Evolutionary conservation across 2,888 invertebrate genomes (phyloP), one percentile per base, ranked within the genome.

Genomic region (Cheilosia scutellata): DNA sequence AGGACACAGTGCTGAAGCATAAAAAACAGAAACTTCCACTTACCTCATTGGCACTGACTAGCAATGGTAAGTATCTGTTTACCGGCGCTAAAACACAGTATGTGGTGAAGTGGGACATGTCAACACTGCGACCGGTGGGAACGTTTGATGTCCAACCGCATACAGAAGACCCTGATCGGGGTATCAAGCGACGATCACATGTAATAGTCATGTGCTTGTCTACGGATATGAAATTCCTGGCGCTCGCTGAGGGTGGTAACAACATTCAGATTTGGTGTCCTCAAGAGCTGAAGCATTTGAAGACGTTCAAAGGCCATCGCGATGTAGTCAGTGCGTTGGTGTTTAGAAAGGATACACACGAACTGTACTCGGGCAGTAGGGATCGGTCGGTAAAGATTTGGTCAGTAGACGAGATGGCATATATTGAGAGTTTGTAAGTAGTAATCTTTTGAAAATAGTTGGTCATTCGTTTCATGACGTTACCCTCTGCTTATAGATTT

Each of bases 341-440:
- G 13, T 98, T 99, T 92, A 95, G 97, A 89, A 96, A 95, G 91
- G 96, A 96, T 88, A 95, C 96, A 3, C 97, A 98, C 92, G 96
- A 96, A 68, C 93, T 99, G 79, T 99, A 96, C 91, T 96, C 97
- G 0, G 95, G 95, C 3, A 95, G 96, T 80, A 94, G 94, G 91
- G 97, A 97, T 91, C 94, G 96, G 88, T 95, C 96, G 16, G 96
- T 98, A 0, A 98, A 98, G 94, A 96, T 98, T 76, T 99, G 99
- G 99, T 97, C 97, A 88, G 93, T 99, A 71, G 97, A 98, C 93
- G 98, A 99, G 92, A 97, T 98, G 97, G 96, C 97, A 2, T 99
- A 98, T 92, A 96, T 98, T 9, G 99, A 99, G 93, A 97, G 97
- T 68, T 93, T 99, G 94, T 97, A 88, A 90, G 92, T 89, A 44